Conservation (phyloP, 2,888 invertebrate genomes). For the Andrena trimmerana region DNA sequence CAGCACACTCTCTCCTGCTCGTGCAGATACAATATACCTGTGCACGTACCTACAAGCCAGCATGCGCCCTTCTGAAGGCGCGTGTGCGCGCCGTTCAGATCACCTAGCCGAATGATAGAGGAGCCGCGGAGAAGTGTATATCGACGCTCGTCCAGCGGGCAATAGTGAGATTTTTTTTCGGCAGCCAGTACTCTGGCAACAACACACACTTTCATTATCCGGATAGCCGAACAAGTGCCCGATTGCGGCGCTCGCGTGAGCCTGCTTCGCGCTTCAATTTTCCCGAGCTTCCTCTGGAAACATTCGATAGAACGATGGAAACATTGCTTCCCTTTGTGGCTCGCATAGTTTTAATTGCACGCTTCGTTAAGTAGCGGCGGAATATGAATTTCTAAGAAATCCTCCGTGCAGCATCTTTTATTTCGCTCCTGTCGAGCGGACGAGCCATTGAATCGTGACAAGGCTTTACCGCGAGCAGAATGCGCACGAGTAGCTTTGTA, state of each 20-base stretch:
- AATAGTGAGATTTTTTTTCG: conserved; percentile 40
- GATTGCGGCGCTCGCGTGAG: neutral
- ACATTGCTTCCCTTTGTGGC: neutral
- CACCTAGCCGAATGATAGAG: conserved; percentile 38
- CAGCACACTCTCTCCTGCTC: neutral
- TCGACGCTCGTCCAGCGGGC: conserved; percentile 22
- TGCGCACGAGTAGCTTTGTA: too few relatives aligned
- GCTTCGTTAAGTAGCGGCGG: neutral
- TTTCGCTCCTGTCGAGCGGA: neutral
- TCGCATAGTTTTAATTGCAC: neutral
- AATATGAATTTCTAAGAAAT: neutral
- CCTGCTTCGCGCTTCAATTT: conserved; percentile 12
- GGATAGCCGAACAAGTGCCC: conserved; percentile 25
- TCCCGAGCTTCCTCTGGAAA: neutral
- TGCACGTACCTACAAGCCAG: neutral
- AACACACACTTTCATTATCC: conserved; percentile 48
- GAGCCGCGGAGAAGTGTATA: conserved; percentile 15
- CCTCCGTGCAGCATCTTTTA: neutral
- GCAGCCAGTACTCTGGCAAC: neutral
- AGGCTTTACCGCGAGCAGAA: too few relatives aligned
- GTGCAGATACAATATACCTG: neutral
- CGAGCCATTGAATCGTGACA: neutral
- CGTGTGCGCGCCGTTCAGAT: conserved; percentile 1
- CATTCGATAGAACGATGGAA: neutral
- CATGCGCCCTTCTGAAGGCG: neutral